A percentile compares a stretch with the other conserved stretches of the same genome.
phyloP scores from a whole-genome alignment of 1,140 invertebrate species.

The Eriosoma lanigerum region DNA sequence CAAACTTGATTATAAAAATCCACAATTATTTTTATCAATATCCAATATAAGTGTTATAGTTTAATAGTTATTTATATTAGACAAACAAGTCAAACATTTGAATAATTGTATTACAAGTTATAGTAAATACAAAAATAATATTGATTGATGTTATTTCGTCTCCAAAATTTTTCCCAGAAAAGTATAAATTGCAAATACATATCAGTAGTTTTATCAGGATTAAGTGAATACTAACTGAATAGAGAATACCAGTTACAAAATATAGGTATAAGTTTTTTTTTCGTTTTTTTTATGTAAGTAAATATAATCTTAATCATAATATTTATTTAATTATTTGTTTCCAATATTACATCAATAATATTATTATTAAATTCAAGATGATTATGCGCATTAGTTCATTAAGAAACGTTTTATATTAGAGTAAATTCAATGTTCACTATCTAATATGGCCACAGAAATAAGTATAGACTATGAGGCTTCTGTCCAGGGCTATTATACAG shows the following conservation, averaged over 20 bases:
- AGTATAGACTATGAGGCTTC: neutral
- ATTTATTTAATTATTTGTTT: neutral
- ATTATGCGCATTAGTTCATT: neutral
- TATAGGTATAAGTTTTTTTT: neutral
- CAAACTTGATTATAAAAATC: neutral
- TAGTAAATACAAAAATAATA: too few species aligned
- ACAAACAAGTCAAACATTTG: neutral
- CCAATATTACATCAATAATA: slow-evolving; percentile 6
- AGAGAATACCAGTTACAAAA: neutral
- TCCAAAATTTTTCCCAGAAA: neutral
- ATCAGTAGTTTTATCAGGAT: too few species aligned
- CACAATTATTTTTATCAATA: neutral
- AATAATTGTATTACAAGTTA: neutral
- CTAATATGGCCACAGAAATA: slow-evolving; percentile 6
- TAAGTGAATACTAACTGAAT: neutral
- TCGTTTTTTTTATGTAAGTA: neutral
- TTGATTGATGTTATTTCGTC: neutral
- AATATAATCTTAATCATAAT: neutral
- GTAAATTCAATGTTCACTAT: neutral
- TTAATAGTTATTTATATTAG: neutral
- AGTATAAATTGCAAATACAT: neutral
- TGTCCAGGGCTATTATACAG: neutral
- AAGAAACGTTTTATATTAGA: neutral
- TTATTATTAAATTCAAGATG: neutral
- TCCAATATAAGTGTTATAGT: neutral